Evolutionary conservation across 2,888 invertebrate species (phyloP).

Genomic region (Hartigia nigra): DNA sequence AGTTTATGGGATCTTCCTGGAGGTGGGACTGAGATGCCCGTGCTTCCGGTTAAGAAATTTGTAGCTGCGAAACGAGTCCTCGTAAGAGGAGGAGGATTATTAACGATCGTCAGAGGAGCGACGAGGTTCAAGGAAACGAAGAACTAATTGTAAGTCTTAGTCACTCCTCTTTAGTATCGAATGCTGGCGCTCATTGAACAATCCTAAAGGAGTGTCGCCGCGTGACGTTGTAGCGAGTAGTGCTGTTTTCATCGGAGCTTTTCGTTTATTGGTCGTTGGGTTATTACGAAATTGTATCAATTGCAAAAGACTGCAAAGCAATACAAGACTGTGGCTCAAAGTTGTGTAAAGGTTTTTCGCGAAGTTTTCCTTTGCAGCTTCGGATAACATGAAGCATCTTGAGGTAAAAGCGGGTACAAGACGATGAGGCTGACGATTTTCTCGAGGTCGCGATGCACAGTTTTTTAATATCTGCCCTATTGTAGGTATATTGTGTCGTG

Average conservation of each 20-base stretch:
- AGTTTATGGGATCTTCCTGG: neutral
- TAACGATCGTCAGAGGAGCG: neutral
- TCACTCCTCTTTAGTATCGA: constrained; percentile 17
- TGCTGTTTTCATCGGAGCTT: neutral
- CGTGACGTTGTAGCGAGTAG: neutral
- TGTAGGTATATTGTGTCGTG: neutral
- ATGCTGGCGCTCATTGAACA: constrained; percentile 21
- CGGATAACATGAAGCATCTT: neutral
- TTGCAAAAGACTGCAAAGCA: neutral
- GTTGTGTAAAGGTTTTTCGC: neutral
- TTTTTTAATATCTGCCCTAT: neutral
- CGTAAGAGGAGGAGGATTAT: neutral
- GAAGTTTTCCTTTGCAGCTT: neutral
- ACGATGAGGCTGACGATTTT: neutral
- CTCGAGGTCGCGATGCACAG: neutral
- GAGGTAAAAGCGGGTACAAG: neutral
- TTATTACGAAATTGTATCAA: neutral
- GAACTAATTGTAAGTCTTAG: neutral
- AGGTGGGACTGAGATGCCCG: too few relatives aligned
- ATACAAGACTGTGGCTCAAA: neutral
- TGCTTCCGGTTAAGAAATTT: neutral
- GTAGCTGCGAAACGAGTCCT: neutral
- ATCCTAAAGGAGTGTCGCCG: constrained; percentile 1
- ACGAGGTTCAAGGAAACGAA: neutral
- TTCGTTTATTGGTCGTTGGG: neutral